These are phyloP conservation scores for Protophormia terraenovae DNA, from an alignment of 2,888 invertebrate species.

Conservation along the genomic window DNA sequence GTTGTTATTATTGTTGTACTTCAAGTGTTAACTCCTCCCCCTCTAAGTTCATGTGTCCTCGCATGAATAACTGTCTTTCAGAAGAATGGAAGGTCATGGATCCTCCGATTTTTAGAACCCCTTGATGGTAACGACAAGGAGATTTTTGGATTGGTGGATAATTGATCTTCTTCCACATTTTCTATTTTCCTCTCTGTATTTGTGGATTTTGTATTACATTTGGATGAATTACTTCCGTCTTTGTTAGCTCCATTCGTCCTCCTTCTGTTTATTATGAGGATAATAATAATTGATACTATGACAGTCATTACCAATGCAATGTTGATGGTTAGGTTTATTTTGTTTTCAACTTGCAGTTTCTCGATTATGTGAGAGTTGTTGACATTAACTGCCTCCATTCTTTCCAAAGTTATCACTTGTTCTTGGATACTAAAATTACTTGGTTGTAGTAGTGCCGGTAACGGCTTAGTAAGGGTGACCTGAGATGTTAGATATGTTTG, in stretches of 20 bases:
- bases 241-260: too few relatives aligned
- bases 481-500: background rate
- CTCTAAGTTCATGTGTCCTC: background rate
- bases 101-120: too few relatives aligned
- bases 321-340: background rate
- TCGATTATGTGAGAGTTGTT: conserved; percentile 16
- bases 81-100: background rate
- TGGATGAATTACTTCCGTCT: too few relatives aligned
- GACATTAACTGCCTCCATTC: conserved; percentile 1
- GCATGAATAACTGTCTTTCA: background rate
- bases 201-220: too few relatives aligned
- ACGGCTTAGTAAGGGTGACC: background rate
- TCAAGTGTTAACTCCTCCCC: background rate
- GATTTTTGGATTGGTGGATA: background rate
- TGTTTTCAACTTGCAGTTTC: background rate
- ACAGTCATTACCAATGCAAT: background rate
- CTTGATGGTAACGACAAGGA: too few relatives aligned
- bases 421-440: background rate
- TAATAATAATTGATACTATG: background rate
- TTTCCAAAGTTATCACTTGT: background rate
- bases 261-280: background rate
- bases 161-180: background rate
- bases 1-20: too few relatives aligned
- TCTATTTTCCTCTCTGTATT: background rate
- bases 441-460: conserved; percentile 3